Evolutionary conservation across 1,140 invertebrate genomes (phyloP).

Genomic region (Drosophila funebris): DNA sequence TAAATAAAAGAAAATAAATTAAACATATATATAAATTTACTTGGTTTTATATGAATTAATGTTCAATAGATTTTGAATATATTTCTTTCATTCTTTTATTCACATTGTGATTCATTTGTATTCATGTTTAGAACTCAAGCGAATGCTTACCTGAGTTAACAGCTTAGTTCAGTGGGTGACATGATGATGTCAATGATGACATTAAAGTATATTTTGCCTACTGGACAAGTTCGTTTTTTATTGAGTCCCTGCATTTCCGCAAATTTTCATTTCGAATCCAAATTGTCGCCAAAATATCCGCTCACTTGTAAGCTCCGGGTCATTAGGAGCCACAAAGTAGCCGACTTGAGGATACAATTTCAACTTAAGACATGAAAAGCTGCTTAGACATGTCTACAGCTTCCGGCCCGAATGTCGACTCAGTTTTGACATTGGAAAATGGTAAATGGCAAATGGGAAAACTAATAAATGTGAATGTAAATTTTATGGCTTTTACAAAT

Average conservation of each 20-base stretch:
- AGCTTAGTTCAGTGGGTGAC: no score
- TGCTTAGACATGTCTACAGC: conserved; percentile 67
- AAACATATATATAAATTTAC: no score
- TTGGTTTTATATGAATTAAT: no score
- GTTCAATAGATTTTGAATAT: no score
- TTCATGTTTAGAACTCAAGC: no score
- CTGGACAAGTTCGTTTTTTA: neutral
- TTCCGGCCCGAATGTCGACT: conserved; percentile 38
- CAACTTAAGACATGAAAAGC: conserved; percentile 60
- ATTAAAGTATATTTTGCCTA: no score
- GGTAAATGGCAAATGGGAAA: conserved; percentile 30
- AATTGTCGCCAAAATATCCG: conserved; percentile 38
- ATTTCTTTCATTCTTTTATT: no score
- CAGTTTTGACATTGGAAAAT: conserved; percentile 35
- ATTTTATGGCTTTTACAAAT: conserved; percentile 62
- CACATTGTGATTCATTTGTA: no score
- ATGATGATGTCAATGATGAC: no score
- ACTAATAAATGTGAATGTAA: conserved; percentile 64
- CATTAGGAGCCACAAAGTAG: conserved; percentile 49
- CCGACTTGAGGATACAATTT: neutral
- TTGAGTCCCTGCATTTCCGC: neutral
- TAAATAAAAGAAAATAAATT: no score
- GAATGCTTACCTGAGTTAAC: no score
- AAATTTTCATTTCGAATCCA: conserved; percentile 14
- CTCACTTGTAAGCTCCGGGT: conserved; percentile 43